Base-by-base conservation (phyloP, 2,888 invertebrate genomes). In the Lobophora halterata region DNA sequence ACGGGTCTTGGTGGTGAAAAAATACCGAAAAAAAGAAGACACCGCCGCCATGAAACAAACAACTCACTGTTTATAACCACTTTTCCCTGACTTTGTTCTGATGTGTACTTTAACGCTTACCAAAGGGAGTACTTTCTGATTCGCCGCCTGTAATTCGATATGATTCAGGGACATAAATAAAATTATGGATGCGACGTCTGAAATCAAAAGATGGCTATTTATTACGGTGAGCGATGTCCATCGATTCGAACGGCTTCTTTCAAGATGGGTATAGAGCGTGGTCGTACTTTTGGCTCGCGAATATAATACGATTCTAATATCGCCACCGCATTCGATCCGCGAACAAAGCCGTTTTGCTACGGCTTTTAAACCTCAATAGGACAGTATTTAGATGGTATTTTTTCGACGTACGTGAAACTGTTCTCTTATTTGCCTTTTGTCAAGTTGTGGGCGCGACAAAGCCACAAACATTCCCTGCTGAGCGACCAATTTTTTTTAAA, bases 341-440 rank as follows among this genome's bases (percentile, higher is more conserved):
- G 71, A 71, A 87, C 86, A 87, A 87, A 70, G 53, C 54, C 73
- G 73, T 77, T 83, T 80, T 77, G 75, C 74, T 70, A 79, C 81
- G 87, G 80, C 81, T 85, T 85, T 87, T 87, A 86, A 85, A 81
- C 86, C 55, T 86, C 79, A 85, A 86, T 86, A 75, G 83, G 68
- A 73, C 58, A 65, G 75, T 83, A 86, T 83, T 86, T 86, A 81
- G 81, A 79, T 79, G 78, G 72, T 75, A 71, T 85, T 86, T 85
- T 82, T 76, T 79, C 67, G 41, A 53, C 66, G 65, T 57, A 58
- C 63, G 74, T 61, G 30, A 38, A 38, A 81, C 68, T 82, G 79
- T 86, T 85, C 86, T 78, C 79, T 83, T 86, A 86, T 86, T 85
- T 86, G 85, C 81, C 83, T 74, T 80, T 87, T 87, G 86, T 86